Base-by-base conservation (phyloP, 2,113 vertebrate species). In the Lycaon pictus region DNA sequence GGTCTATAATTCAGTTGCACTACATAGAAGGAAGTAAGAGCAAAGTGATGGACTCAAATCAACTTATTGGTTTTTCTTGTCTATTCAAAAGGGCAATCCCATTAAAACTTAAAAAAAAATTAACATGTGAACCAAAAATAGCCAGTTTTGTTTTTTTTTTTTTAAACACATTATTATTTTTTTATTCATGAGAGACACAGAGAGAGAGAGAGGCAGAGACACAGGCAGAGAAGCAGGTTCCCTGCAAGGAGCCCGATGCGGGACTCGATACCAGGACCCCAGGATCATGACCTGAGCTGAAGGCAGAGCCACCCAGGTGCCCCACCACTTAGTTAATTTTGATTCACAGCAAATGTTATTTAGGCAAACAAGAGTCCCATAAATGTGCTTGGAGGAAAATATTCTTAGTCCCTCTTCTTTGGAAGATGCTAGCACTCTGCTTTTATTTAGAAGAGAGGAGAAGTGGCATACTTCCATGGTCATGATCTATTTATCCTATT, bases 81-180 rank as follows among this genome's bases (percentile, higher is more conserved):
- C 19, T 93, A 48, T 51, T 96, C 88, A 82, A 95, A 88, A 93
- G 29, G 90, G 72, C 74, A 90, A 63, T 76, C 23, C 37, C 27
- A 90, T 67, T 97, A 88, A 94, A 83, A 82, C 71, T 72, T 95
- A 93, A 94, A 76, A 90, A 91, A 91, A 88, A 95, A 89, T 23
- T 43, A 43, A 79, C 51, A 96, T 91, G 53, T 95, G 56, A 93
- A 69, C 92, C 74, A 85, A 84, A 53, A 84, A 93, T 32, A 91
- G 81, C 48, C 43, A 43, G 43, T 43, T 43, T 43, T 43, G 43
- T 1, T 5, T 43, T 43, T 43, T 43, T 43, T 43, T 43, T 43
- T 43, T 43, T 7, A 43, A 7, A 43, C 43, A 43, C 43, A 6
- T 43, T 43, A 43, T 43, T 43, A 43, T 43, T 43, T 43, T 43